Conservation (phyloP, 2,888 invertebrate genomes). For the Hesperia comma region DNA sequence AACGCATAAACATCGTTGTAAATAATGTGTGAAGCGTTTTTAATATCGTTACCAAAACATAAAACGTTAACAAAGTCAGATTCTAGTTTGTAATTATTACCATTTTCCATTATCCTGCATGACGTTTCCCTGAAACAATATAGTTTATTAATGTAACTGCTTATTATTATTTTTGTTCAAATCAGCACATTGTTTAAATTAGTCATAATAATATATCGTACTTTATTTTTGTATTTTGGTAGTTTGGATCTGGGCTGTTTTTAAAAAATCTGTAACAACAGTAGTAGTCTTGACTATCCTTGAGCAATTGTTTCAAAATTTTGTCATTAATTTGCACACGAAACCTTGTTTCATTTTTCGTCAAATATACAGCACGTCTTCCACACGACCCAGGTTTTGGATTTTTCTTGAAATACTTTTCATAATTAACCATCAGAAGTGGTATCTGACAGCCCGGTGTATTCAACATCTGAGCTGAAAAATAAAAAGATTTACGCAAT, state of each 20-base stretch:
- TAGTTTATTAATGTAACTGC: neutral
- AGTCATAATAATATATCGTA: conserved; percentile 34
- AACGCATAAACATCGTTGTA: conserved; percentile 74
- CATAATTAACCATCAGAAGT: conserved; percentile 53
- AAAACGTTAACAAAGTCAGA: conserved; percentile 67
- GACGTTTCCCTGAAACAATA: conserved; percentile 56
- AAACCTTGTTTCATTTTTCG: conserved; percentile 55
- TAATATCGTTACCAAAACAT: conserved; percentile 59
- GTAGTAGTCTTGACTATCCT: conserved; percentile 51
- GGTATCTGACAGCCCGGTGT: conserved; percentile 72
- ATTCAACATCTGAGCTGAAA: conserved; percentile 59
- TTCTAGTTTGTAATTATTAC: conserved; percentile 54
- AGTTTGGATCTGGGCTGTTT: conserved; percentile 40
- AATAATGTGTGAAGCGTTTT: conserved; percentile 55
- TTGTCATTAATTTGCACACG: conserved; percentile 56
- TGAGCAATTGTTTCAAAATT: conserved; percentile 55
- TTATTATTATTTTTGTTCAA: neutral
- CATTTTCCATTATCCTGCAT: conserved; percentile 58
- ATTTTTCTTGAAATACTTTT: conserved; percentile 43
- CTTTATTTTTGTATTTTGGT: conserved; percentile 48
- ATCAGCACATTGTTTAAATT: neutral
- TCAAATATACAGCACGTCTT: conserved; percentile 62
- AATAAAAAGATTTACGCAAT: conserved; percentile 23
- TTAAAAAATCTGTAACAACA: conserved; percentile 67
- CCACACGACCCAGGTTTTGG: conserved; percentile 55